A percentile compares a stretch with the other conserved stretches of the same genome.
Conservation (phyloP, 2,797 vertebrate genomes). For the Vespertilio murinus region DNA sequence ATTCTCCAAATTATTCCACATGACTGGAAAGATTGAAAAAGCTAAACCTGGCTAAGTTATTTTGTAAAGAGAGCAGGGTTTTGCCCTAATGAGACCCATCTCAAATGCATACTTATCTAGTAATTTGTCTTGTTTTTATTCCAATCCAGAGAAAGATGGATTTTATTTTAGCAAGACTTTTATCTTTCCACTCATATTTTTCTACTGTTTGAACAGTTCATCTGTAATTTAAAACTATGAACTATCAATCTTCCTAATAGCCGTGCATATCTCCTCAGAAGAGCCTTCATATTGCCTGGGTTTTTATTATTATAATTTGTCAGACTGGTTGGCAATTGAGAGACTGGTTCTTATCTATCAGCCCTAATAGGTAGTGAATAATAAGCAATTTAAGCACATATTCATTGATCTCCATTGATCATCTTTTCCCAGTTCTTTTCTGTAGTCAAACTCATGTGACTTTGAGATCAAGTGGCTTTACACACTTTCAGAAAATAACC, state of each 20-base stretch:
- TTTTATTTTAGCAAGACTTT: conserved; percentile 49
- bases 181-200: conserved; percentile 9
- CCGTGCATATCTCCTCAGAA: background rate
- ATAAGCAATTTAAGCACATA: conserved; percentile 29
- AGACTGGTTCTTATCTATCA: conserved; percentile 48
- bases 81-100: background rate
- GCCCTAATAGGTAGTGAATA: background rate
- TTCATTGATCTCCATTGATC: conserved; percentile 55
- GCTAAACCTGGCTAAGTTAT: background rate
- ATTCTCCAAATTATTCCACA: background rate
- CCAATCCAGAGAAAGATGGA: background rate
- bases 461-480: conserved; percentile 40
- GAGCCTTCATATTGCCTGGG: background rate
- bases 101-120: background rate
- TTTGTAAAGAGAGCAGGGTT: background rate
- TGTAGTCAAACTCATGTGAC: background rate
- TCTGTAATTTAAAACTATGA: conserved; percentile 42
- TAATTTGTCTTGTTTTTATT: conserved; percentile 30
- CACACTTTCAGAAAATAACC: background rate
- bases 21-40: background rate
- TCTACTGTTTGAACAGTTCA: background rate
- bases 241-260: conserved; percentile 36
- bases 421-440: conserved; percentile 22
- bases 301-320: conserved; percentile 64
- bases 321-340: background rate